Evolutionary conservation across 1,140 invertebrate species (phyloP), one percentile per base, ranked within the genome.

Genomic region (Euwallacea fornicatus): DNA sequence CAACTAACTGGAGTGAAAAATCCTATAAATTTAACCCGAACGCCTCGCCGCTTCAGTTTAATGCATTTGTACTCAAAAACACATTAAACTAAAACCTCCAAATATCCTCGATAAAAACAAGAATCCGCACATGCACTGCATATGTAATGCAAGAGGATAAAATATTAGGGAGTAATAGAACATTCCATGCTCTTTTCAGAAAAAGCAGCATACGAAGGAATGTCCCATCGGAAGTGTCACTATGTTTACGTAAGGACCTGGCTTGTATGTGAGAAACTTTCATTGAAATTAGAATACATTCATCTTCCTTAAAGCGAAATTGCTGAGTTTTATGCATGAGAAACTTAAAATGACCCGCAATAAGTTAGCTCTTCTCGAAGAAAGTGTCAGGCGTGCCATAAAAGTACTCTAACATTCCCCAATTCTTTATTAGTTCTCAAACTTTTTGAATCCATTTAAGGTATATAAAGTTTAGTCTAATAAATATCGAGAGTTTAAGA

Each of bases 341-440:
- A 67, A 67, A 67, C 66, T 67, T 67, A 42, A 46, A 62, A 69
- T 53, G 66, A 69, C 56, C 41, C 58, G 58, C 66, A 13, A 61
- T 69, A 69, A 21, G 58, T 69, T 69, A 69, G 58, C 58, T 50
- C 9, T 62, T 15, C 59, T 54, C 58, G 10, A 62, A 55, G 66
- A 60, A 71, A 47, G 69, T 71, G 69, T 71, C 69, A 71, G 60
- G 55, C 42, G 56, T 65, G 62, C 69, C 43, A 66, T 71, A 71
- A 71, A 71, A 71, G 16, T 66, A 66, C 69, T 69, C 42, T 33
- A 68, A 68, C 41, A 47, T 68, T 42, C 13, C 42, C 21, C 21
- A 54, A 69, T 61, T 69, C 69, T 71, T 71, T 71, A 71, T 71
- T 71, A 71, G 62, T 65, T 71, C 63, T 60, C 11, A 71, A 71